phyloP scores from a whole-genome alignment of 2,797 vertebrate genomes.

The Ambastaia sidthimunki region DNA sequence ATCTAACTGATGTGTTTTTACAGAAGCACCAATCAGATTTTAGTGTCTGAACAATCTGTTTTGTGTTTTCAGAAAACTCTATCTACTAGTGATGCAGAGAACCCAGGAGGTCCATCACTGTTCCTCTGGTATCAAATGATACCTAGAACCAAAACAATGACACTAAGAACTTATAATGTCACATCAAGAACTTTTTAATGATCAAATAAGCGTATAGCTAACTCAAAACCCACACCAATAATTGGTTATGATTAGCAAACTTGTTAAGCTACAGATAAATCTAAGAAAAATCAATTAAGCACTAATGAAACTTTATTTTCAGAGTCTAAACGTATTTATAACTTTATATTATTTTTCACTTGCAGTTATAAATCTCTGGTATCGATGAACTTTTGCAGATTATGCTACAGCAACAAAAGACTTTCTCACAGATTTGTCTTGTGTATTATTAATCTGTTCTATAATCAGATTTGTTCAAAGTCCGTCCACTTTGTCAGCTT shows the following conservation, averaged over 20 bases:
- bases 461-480: constrained; percentile 8
- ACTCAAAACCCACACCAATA: too few relatives aligned
- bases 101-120: too few relatives aligned
- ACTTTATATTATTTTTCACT: neutral
- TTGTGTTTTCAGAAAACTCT: too few relatives aligned
- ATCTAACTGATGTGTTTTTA: neutral
- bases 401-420: neutral
- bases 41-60: too few relatives aligned
- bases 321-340: neutral
- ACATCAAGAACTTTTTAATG: too few relatives aligned
- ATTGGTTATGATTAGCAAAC: neutral
- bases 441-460: neutral
- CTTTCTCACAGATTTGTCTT: neutral
- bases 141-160: too few relatives aligned
- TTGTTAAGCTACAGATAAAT: neutral
- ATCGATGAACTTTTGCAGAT: neutral
- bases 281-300: neutral
- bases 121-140: too few relatives aligned
- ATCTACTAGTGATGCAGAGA: too few relatives aligned
- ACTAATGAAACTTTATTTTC: neutral
- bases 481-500: neutral
- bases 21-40: too few relatives aligned
- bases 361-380: neutral
- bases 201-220: neutral
- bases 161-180: too few relatives aligned